A percentile compares a stretch with the other conserved stretches of the same genome.
These are phyloP conservation scores for Lichenostomus cassidix DNA, from an alignment of 2,113 vertebrate genomes.

Conservation along the genomic window DNA sequence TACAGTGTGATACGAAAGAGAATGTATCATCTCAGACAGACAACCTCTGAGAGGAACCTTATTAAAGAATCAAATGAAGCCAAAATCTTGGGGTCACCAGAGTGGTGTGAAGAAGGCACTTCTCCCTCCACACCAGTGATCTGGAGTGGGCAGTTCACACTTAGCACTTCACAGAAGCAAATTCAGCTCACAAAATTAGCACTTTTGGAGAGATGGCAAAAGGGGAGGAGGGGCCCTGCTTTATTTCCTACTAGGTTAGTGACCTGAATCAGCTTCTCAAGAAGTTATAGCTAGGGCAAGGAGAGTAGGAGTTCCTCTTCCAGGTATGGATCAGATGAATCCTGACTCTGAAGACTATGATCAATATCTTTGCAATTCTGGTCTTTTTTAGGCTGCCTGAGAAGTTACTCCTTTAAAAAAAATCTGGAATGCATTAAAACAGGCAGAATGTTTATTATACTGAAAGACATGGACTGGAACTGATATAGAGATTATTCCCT, in stretches of 20 bases:
- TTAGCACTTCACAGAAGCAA: background rate
- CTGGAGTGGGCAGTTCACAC: background rate
- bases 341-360: background rate
- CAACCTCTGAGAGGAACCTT: background rate
- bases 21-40: background rate
- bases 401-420: background rate
- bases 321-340: background rate
- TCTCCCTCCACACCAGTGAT: background rate
- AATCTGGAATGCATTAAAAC: background rate
- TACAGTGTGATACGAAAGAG: background rate
- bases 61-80: background rate
- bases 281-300: background rate
- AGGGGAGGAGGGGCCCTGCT: background rate
- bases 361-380: background rate
- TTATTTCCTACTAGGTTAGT: background rate
- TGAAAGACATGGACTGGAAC: background rate
- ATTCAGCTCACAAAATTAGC: background rate
- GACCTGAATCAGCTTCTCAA: background rate
- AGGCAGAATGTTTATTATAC: background rate
- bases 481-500: background rate
- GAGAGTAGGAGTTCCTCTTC: background rate
- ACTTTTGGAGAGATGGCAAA: background rate
- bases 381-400: background rate
- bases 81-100: background rate
- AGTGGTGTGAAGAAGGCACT: background rate